Evolutionary conservation across 2,113 vertebrate species (phyloP).

Genomic region (Prunella fulvescens): DNA sequence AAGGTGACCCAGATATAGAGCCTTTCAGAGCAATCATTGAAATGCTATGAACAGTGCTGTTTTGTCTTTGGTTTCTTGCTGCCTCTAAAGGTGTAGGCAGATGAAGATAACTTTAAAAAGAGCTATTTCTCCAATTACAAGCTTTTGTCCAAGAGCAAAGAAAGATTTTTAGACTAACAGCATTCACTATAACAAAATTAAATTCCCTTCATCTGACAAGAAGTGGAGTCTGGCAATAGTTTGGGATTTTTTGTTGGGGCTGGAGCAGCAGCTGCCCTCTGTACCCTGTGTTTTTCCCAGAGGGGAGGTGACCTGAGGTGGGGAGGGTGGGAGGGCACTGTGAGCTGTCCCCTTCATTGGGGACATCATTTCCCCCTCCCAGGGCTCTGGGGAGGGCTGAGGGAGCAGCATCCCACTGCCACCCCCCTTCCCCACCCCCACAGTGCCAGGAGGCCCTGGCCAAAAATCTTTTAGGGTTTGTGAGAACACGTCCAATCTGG

Average conservation of each 20-base stretch:
- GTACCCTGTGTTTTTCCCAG: background rate
- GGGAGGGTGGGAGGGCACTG: background rate
- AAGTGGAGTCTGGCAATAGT: constrained; percentile 12
- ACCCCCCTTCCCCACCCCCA: rapidly evolving
- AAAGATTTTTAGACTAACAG: constrained; percentile 67
- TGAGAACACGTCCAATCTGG: constrained; percentile 15
- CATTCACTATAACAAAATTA: constrained; percentile 72
- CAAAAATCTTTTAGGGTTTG: background rate
- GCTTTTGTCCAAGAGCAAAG: constrained; percentile 73
- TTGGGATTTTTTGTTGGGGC: background rate
- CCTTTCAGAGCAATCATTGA: constrained; percentile 63
- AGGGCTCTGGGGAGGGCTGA: rapidly evolving
- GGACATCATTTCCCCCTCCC: background rate
- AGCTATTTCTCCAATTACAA: constrained; percentile 74
- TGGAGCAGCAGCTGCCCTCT: background rate
- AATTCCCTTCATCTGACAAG: constrained; percentile 69
- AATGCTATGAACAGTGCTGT: constrained; percentile 71
- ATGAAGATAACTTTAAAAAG: constrained; percentile 72
- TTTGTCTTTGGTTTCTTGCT: constrained; percentile 68
- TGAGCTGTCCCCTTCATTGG: background rate
- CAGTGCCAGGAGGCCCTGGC: background rate
- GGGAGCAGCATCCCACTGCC: background rate
- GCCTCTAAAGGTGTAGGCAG: constrained; percentile 71
- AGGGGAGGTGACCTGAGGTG: background rate
- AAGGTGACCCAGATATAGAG: constrained; percentile 71